These are phyloP conservation scores for Candoia aspera DNA, from an alignment of 2,113 vertebrate genomes.

Conservation along the genomic window DNA sequence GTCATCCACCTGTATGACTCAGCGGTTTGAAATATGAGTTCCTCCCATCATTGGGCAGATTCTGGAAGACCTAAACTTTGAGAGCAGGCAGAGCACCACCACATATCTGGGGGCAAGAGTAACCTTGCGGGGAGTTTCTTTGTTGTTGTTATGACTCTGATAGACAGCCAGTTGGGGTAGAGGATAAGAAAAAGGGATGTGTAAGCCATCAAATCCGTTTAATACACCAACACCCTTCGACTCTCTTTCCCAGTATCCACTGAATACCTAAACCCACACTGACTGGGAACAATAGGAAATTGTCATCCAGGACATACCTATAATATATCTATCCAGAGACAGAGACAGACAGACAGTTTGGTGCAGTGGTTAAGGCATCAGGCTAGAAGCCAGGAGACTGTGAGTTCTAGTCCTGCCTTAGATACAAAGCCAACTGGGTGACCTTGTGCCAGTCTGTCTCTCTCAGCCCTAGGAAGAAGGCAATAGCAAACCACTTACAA, in stretches of 20 bases:
- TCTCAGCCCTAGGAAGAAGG: not conserved
- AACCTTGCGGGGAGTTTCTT: no score
- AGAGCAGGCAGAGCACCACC: not conserved
- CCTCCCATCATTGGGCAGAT: not conserved
- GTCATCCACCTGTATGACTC: constrained; percentile 21
- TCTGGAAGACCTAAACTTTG: not conserved
- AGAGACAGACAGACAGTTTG: not conserved
- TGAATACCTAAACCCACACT: no score
- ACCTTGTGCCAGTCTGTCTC: not conserved
- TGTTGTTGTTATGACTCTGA: no score
- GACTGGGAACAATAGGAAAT: no score
- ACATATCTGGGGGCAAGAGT: no score
- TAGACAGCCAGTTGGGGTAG: not conserved
- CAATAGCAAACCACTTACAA: no score
- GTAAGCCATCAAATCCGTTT: no score
- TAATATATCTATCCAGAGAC: no score
- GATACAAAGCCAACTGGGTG: not conserved
- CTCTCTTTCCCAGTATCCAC: no score
- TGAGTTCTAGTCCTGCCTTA: not conserved
- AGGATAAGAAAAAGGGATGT: no score
- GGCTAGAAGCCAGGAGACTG: not conserved
- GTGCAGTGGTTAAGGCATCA: not conserved
- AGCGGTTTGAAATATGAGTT: not conserved
- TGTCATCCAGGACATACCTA: not conserved
- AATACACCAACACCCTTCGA: no score